Base-by-base conservation (phyloP, 2,797 vertebrate genomes). In the Lates japonicus region DNA sequence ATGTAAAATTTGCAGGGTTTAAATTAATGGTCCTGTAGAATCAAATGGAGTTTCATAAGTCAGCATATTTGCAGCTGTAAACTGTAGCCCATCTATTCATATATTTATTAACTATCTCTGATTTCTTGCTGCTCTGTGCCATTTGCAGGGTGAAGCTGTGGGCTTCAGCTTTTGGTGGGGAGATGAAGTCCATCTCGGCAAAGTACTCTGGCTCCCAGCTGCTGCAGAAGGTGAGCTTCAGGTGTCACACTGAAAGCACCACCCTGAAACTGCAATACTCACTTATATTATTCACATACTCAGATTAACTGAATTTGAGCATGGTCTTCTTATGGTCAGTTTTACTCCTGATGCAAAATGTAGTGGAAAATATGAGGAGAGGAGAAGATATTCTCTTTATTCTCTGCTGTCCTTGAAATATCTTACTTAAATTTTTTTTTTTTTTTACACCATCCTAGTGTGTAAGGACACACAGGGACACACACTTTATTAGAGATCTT, bases 141-240 rank as follows among this genome's bases (percentile, higher is more conserved):
- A 25, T 79, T 84, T 80, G 22, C 93, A 99, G 98, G 84, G 98
- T 99, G 86, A 99, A 99, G 95, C 97, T 99, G 57, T 99, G 98
- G 98, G 98, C 98, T 94, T 99, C 98, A 41, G 98, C 98, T 2
- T 99, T 99, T 89, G 98, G 98, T 89, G 98, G 98, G 61, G 98
- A 99, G 93, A 98, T 99, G 94, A 98, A 99, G 95, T 99, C 98
- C 93, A 99, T 99, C 82, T 97, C 98, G 31, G 97, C 97, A 68
- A 99, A 99, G 93, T 99, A 99, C 90, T 99, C 98, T 0, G 98
- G 98, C 88, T 99, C 98, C 62, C 98, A 99, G 96, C 96, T 99
- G 88, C 96, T 99, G 87, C 98, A 99, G 94, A 99, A 99, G 98
- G 98, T 99, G 76, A 89, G 90, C 74, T 59, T 58, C 55, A 58